phyloP scores from a whole-genome alignment of 35 echinoderm and acorn worm genomes.

The Ophiothrix spiculata region DNA sequence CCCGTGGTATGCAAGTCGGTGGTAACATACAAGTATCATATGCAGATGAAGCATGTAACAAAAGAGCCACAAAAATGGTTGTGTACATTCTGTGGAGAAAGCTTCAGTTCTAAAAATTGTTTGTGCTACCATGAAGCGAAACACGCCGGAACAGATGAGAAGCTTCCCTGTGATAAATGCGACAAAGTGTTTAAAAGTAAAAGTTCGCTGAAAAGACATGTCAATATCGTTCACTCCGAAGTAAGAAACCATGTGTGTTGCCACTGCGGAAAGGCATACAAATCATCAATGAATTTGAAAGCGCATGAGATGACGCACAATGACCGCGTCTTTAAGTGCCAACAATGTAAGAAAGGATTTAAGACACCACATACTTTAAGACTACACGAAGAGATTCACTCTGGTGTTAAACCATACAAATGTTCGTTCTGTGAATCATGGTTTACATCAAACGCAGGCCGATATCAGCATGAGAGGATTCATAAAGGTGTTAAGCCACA shows the following conservation, averaged over 20 bases:
- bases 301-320: not conserved
- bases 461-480: not conserved
- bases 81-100: not conserved
- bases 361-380: not conserved
- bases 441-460: not conserved
- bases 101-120: not conserved
- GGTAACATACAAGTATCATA: too few relatives aligned
- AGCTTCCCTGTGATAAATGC: not conserved
- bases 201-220: not conserved
- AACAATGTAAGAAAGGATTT: not conserved
- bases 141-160: not conserved
- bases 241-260: not conserved
- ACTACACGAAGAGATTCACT: not conserved
- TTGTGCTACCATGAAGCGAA: not conserved
- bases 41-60: too few relatives aligned
- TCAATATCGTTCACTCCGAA: not conserved
- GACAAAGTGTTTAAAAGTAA: not conserved
- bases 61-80: too few relatives aligned
- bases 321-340: not conserved
- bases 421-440: not conserved
- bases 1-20: too few relatives aligned
- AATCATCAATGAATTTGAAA: not conserved
- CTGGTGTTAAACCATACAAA: not conserved
- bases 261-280: not conserved
- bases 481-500: not conserved